phyloP scores from a whole-genome alignment of 1,140 invertebrate species.

The Pentalonia nigronervosa region DNA sequence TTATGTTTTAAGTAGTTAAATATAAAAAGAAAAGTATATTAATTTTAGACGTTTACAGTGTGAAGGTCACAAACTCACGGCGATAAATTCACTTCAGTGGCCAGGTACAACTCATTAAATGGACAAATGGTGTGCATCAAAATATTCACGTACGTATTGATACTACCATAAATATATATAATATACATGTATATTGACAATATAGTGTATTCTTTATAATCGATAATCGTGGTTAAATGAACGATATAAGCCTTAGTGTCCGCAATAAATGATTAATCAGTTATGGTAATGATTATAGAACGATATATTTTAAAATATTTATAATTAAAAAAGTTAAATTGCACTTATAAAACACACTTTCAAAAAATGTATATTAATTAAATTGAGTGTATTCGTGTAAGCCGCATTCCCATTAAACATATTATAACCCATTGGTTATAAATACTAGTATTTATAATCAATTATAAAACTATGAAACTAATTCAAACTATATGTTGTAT shows the following conservation, averaged over 20 bases:
- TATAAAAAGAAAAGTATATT: background rate
- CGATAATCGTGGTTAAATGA: background rate
- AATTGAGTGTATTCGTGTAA: background rate
- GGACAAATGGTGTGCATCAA: background rate
- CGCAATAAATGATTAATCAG: background rate
- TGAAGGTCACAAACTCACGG: background rate
- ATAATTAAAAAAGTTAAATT: background rate
- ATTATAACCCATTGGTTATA: no score
- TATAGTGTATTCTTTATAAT: background rate
- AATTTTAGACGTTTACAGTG: background rate
- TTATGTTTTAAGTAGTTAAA: background rate
- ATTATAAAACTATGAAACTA: background rate
- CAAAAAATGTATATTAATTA: background rate
- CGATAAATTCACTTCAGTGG: background rate
- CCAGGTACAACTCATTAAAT: background rate
- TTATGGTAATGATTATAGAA: background rate
- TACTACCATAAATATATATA: background rate
- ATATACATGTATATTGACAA: background rate
- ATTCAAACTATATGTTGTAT: background rate
- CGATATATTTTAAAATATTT: background rate
- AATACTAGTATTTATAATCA: no score
- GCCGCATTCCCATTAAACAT: no score
- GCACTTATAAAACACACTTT: no score
- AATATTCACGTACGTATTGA: background rate
- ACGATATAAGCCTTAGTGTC: background rate